Conservation (phyloP, 2,797 vertebrate species). For the Rallus crepitans region DNA sequence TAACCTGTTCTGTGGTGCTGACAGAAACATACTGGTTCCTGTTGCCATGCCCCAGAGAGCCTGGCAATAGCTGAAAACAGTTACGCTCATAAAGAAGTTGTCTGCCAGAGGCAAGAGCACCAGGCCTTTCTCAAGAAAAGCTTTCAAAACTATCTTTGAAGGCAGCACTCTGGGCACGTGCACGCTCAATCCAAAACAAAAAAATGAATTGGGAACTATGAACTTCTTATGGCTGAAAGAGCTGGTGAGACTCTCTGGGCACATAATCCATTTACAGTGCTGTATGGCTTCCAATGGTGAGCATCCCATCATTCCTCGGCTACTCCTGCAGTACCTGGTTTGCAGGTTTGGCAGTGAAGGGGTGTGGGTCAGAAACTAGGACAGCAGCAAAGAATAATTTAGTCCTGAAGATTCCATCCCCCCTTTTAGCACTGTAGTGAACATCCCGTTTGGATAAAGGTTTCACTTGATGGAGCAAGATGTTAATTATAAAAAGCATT, state of each 20-base stretch:
- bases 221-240: rapidly evolving
- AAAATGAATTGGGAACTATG: neutral
- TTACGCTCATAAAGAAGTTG: neutral
- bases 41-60: neutral
- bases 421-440: neutral
- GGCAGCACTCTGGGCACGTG: rapidly evolving
- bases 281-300: neutral
- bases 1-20: neutral
- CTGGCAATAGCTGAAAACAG: neutral
- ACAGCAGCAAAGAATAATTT: neutral
- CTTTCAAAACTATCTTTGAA: neutral
- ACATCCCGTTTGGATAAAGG: neutral
- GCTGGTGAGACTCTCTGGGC: neutral
- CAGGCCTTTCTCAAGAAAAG: neutral
- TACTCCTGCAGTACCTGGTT: neutral
- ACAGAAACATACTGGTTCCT: neutral
- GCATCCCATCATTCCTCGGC: neutral
- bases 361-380: neutral
- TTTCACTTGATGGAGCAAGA: neutral
- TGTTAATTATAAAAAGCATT: neutral
- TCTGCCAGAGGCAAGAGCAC: neutral
- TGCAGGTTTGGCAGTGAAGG: neutral
- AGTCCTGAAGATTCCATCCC: neutral
- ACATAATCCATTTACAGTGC: neutral
- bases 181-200: neutral